Conservation (phyloP, 2,888 invertebrate species). For the Harpalus rufipes region DNA sequence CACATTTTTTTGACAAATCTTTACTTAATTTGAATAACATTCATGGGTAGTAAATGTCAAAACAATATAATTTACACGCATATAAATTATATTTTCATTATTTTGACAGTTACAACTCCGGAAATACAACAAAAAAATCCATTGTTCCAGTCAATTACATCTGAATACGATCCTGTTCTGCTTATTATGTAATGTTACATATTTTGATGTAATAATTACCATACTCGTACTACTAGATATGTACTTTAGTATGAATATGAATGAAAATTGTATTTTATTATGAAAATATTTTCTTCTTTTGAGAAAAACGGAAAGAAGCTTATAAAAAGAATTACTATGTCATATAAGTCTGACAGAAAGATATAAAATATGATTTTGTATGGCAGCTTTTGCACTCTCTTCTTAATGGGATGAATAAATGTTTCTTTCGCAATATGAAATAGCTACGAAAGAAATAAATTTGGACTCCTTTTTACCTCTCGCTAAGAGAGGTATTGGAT, state of each 20-base stretch:
- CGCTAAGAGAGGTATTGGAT: too few relatives aligned
- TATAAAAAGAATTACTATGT: not conserved
- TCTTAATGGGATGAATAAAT: not conserved
- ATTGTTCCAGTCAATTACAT: conserved; percentile 5
- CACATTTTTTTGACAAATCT: not conserved
- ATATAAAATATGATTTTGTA: not conserved
- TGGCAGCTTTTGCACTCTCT: not conserved
- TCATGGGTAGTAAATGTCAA: not conserved
- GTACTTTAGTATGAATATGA: not conserved
- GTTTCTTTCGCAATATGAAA: not conserved
- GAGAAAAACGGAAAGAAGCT: not conserved
- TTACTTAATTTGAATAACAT: not conserved
- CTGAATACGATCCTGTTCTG: conserved; percentile 1
- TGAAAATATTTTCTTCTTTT: not conserved
- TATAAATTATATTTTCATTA: conserved; percentile 9
- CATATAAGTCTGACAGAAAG: not conserved
- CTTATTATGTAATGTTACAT: conserved; percentile 12
- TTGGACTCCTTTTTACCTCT: too few relatives aligned
- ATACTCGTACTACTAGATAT: not conserved
- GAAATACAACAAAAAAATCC: not conserved
- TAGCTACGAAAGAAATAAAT: not conserved
- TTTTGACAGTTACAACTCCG: not conserved
- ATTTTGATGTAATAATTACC: conserved; percentile 1
- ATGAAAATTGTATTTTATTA: not conserved
- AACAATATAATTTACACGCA: not conserved